These are phyloP conservation scores for Sialis lutaria DNA, from an alignment of 2,888 invertebrate genomes.

Conservation along the genomic window DNA sequence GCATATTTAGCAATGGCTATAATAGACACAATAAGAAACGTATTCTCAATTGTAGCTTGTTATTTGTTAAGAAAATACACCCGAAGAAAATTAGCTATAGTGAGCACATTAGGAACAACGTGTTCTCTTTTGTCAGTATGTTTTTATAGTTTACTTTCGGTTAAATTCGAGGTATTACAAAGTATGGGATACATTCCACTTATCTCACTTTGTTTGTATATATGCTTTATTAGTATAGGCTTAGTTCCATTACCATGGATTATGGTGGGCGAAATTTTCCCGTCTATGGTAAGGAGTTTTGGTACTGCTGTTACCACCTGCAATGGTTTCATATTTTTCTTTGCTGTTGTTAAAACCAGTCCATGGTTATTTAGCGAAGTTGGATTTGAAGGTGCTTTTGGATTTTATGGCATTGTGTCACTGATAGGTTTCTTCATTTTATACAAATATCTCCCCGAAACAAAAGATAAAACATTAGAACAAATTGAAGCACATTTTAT, in stretches of 20 bases:
- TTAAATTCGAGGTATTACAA: constrained; percentile 21
- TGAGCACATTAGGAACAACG: constrained; percentile 43
- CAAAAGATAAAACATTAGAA: constrained; percentile 45
- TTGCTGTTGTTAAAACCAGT: constrained; percentile 46
- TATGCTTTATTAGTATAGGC: constrained; percentile 40
- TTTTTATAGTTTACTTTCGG: constrained; percentile 26
- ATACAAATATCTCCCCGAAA: constrained; percentile 46
- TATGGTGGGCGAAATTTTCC: constrained; percentile 57
- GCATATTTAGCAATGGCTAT: constrained; percentile 47
- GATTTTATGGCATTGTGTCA: constrained; percentile 39
- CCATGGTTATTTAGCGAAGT: constrained; percentile 37
- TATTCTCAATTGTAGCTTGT: constrained; percentile 44
- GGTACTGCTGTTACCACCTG: constrained; percentile 49
- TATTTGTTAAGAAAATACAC: constrained; percentile 40
- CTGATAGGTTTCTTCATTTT: constrained; percentile 37
- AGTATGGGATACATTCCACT: constrained; percentile 33
- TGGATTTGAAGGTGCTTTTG: constrained; percentile 44
- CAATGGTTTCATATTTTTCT: constrained; percentile 44
- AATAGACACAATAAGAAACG: constrained; percentile 42
- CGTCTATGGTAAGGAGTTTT: constrained; percentile 39
- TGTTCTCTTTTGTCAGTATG: constrained; percentile 38
- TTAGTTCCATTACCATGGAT: constrained; percentile 54
- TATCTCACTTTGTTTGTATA: constrained; percentile 35
- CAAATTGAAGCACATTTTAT: constrained; percentile 46
- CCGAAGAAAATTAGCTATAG: constrained; percentile 42